A percentile compares a stretch with the other conserved stretches of the same genome.
Conservation (phyloP, 2,888 invertebrate genomes). For the Callyntrura guangdongensis region DNA sequence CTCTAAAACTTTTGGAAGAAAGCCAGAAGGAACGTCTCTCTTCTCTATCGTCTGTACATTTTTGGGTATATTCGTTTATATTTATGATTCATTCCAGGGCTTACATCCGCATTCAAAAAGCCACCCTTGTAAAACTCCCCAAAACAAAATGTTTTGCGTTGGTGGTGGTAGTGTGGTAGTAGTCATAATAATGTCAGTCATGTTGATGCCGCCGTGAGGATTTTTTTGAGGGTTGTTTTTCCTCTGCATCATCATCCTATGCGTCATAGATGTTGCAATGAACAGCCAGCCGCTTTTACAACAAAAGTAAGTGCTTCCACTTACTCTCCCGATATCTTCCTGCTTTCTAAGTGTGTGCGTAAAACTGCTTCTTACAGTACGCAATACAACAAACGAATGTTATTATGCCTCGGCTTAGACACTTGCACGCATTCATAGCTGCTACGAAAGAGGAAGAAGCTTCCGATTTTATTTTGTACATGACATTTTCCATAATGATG, state of each 20-base stretch:
- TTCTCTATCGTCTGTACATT: not conserved
- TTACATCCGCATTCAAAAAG: conserved; percentile 3
- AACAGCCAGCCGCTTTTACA: not conserved
- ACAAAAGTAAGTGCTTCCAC: conserved; percentile 12
- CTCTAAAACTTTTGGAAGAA: not conserved
- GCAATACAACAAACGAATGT: not conserved
- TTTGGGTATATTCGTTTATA: not conserved
- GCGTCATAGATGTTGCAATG: conserved; percentile 2
- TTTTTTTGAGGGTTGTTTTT: conserved; percentile 21
- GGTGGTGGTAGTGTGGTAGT: conserved; percentile 33
- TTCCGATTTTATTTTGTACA: conserved; percentile 62
- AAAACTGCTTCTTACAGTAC: not conserved
- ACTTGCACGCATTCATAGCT: conserved; percentile 30
- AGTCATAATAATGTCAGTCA: conserved; percentile 34
- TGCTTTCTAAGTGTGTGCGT: not conserved
- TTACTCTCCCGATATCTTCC: not conserved
- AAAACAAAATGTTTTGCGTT: conserved; percentile 49
- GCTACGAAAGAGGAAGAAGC: conserved; percentile 57
- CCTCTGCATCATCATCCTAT: not conserved
- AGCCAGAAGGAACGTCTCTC: not conserved
- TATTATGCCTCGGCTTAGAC: not conserved
- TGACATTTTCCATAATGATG: conserved; percentile 59
- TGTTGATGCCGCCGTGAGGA: conserved; percentile 20
- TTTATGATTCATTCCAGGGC: conserved; percentile 23
- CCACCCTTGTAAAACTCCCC: conserved; percentile 34